Evolutionary conservation across 2,888 invertebrate species (phyloP).

Genomic region (Nemapogon koenigi): DNA sequence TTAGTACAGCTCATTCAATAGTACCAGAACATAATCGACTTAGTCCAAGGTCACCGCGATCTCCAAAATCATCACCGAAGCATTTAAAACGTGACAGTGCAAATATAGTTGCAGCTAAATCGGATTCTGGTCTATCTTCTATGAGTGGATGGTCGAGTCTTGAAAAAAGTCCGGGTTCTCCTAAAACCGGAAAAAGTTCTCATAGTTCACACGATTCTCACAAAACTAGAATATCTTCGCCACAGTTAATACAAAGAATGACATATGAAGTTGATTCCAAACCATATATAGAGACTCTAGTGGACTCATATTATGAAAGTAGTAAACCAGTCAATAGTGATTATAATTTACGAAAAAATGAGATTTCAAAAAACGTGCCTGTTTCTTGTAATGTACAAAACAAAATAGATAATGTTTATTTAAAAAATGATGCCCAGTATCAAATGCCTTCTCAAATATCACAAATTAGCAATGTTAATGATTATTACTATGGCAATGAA

Average conservation of each 20-base stretch:
- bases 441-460: conserved; percentile 30
- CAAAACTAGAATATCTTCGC: conserved; percentile 45
- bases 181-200: conserved; percentile 63
- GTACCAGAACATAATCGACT: conserved; percentile 58
- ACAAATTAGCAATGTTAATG: conserved; percentile 39
- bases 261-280: conserved; percentile 46
- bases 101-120: conserved; percentile 77
- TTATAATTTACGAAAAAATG: conserved; percentile 31
- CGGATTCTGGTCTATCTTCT: conserved; percentile 85
- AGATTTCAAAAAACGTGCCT: conserved; percentile 30
- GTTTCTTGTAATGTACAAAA: conserved; percentile 32
- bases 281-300: conserved; percentile 62
- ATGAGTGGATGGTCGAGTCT: conserved; percentile 88
- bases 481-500: conserved; percentile 56
- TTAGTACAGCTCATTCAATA: conserved; percentile 33
- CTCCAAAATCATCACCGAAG: conserved; percentile 75
- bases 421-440: conserved; percentile 35
- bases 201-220: conserved; percentile 45
- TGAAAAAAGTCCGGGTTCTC: conserved; percentile 85
- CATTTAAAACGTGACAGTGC: conserved; percentile 65
- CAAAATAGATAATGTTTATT: conserved; percentile 32
- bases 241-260: conserved; percentile 43
- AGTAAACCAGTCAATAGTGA: conserved; percentile 36
- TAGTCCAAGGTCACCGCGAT: conserved; percentile 76
- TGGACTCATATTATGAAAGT: conserved; percentile 56